Evolutionary conservation across 2,888 invertebrate species (phyloP).

Genomic region (Lamellibrachia columna): DNA sequence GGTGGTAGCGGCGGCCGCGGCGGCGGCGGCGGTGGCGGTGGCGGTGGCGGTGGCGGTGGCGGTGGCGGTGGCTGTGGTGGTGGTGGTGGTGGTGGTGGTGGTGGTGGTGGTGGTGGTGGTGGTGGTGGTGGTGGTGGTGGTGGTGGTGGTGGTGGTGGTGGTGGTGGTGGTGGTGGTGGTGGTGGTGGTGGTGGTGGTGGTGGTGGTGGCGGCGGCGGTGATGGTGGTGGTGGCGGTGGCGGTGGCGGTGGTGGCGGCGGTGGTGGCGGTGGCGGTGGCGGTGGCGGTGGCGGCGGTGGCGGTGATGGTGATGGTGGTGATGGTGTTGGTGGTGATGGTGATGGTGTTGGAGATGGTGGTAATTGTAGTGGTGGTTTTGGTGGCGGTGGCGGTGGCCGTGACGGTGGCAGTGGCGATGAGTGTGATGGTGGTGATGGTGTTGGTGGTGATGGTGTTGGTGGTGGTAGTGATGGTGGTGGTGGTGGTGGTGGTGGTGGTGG

Average conservation of each 20-base stretch:
- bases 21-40: no score
- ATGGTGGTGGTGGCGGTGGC: slow-evolving; percentile 21
- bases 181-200: slow-evolving; percentile 28
- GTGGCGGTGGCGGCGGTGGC: slow-evolving; percentile 22
- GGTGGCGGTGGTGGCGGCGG: slow-evolving; percentile 18
- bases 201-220: slow-evolving; percentile 22
- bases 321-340: not conserved
- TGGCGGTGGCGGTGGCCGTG: no score
- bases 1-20: no score
- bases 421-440: no score
- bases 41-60: no score
- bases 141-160: slow-evolving; percentile 31
- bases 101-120: slow-evolving; percentile 30
- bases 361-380: no score
- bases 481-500: no score
- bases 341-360: no score
- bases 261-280: slow-evolving; percentile 25
- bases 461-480: no score
- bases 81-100: slow-evolving; percentile 29
- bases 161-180: slow-evolving; percentile 29
- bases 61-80: slow-evolving; percentile 24
- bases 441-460: no score
- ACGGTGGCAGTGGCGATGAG: no score
- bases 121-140: slow-evolving; percentile 29
- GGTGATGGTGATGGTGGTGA: not conserved